Evolutionary conservation across 2,888 invertebrate species (phyloP), one percentile per base, ranked within the genome.

Genomic region (Brenthis hecate): DNA sequence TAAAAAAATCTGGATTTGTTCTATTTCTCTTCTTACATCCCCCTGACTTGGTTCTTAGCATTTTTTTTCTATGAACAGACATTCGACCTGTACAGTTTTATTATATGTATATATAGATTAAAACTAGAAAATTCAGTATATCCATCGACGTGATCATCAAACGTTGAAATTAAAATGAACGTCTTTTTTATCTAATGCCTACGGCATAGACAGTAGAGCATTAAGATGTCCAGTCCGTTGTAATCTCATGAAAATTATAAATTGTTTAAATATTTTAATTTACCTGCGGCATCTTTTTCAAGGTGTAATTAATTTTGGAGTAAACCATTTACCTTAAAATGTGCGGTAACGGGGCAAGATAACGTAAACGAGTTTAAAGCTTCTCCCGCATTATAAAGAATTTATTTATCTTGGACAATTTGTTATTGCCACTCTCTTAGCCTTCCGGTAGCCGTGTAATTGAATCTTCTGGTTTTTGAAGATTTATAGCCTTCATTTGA

Each of bases 351-450:
- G 61, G 6, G n/a, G 51, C 14, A 50, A 60, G 64, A 70, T 70
- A 70, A 76, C 73, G 70, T 80, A 81, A 81, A 83, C 86, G 80
- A 78, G 85, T 85, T 83, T 79, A 81, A 80, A 81, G 83, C 82
- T 78, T 85, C 88, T 82, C 84, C 82, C 81, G 80, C 81, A 84
- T 88, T 88, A 87, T 89, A 88, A 86, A 89, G 85, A 84, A 85
- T 88, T 89, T 90, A 89, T 91, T 91, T 91, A 92, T 92, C 90
- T 91, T 86, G 81, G 80, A 87, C 88, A 91, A 92, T 92, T 92
- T 90, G 92, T 92, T 91, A 91, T 85, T 91, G 91, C 87, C 92
- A 91, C 87, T 89, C 82, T 81, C 81, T 78, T 79, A 81, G 86
- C 84, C 83, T 87, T 90, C 87, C 91, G 88, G 92, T 91, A 92